Evolutionary conservation across 2,113 vertebrate genomes (phyloP), one percentile per base, ranked within the genome.

Genomic region (Alouatta palliata): DNA sequence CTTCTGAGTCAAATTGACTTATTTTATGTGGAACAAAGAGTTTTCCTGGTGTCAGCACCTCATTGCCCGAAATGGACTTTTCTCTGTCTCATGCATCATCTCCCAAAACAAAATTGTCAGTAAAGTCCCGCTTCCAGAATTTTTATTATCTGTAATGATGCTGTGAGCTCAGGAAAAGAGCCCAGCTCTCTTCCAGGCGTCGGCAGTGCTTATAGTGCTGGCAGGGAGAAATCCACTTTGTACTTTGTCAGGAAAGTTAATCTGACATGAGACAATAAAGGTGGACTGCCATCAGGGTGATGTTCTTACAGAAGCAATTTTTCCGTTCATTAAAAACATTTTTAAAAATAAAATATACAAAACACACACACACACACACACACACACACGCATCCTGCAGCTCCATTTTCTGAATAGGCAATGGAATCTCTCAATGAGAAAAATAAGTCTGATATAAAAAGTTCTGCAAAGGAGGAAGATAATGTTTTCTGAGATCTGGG

Each of bases 31-130:
- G 79, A 94, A 97, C 94, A 81, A 97, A 61, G 47, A 79, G 25
- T 93, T 90, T 97, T 94, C 64, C 66, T 32, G 1, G 11, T 82
- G 89, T 97, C 96, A 97, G 97, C 93, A 97, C 13, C 91, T 94
- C 70, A 37, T 17, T 77, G n/a, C 27, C 40, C 56, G 2, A 94
- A 92, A 94, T 92, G 87, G 75, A 81, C 87, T 97, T 84, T 68
- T 56, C 73, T 94, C 52, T 87, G 21, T 95, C 64, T 92, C 64
- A 87, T 85, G 32, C 40, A 92, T 97, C 86, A 97, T 93, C 52
- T 47, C 35, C 37, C 47, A 73, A 90, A 85, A 3, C 77, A 87
- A 94, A 97, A 94, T 19, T 82, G 96, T 95, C 92, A 95, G 90
- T 47, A 32, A 80, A 84, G 90, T 58, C 47, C 76, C 32, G 21